Evolutionary conservation across 2,888 invertebrate species (phyloP), one percentile per base, ranked within the genome.

Genomic region (Xestobium rufovillosum): DNA sequence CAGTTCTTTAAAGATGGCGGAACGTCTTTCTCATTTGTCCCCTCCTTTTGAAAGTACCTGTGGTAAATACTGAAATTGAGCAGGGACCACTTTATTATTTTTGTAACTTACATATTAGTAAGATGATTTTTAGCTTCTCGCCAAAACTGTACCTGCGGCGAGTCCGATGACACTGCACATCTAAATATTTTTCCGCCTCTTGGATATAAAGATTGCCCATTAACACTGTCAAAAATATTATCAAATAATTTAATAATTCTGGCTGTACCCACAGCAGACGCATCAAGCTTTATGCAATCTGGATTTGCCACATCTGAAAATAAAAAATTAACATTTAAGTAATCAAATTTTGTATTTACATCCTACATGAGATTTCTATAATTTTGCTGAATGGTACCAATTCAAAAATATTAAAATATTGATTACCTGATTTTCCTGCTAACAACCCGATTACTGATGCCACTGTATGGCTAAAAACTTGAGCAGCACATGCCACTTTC

Each of bases 381-480:
- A n/a, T n/a, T n/a, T n/a, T n/a, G n/a, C n/a, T n/a, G n/a, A n/a
- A n/a, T n/a, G n/a, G n/a, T n/a, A n/a, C n/a, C n/a, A n/a, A n/a
- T n/a, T n/a, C n/a, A n/a, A n/a, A n/a, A n/a, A n/a, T n/a, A n/a
- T n/a, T n/a, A n/a, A n/a, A n/a, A n/a, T n/a, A n/a, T n/a, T n/a
- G n/a, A n/a, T n/a, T n/a, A n/a, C n/a, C n/a, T n/a, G n/a, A n/a
- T n/a, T n/a, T n/a, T 3, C 23, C 6, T 9, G 19, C 4, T 11
- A 14, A 35, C 8, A 42, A 10, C 14, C 9, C 10, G 16, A 40
- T 32, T n/a, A 29, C 14, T 4, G 39, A 26, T 14, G 40, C 39
- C 2, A 42, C 15, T 8, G 30, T 16, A 19, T 36, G 40, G 16
- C 42, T 42, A n/a, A 42, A 42, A n/a, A 42, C 31, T 30, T 42